Conservation (phyloP, 2,797 vertebrate genomes). For the Liasis olivaceus region DNA sequence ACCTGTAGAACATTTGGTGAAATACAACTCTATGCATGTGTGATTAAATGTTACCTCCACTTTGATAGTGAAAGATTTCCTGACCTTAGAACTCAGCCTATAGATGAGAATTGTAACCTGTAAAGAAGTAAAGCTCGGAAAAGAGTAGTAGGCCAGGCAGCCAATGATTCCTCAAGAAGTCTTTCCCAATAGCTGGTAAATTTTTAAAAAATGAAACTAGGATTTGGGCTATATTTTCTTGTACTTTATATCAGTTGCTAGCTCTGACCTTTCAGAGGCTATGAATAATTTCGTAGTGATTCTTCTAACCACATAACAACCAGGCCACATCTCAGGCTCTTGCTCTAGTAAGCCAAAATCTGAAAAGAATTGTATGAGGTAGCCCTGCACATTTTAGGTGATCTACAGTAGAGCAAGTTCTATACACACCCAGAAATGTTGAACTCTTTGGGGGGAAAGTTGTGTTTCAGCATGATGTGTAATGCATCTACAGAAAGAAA, state of each 20-base stretch:
- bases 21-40: constrained; percentile 13
- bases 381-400: background rate
- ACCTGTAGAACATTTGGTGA: background rate
- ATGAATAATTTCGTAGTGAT: background rate
- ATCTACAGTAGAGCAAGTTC: background rate
- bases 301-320: background rate
- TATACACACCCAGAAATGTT: background rate
- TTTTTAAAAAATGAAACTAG: background rate
- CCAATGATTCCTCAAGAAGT: background rate
- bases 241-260: background rate
- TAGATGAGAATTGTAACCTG: background rate
- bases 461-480: background rate
- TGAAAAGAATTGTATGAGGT: background rate
- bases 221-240: background rate
- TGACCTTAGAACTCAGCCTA: background rate
- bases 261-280: background rate
- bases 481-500: background rate
- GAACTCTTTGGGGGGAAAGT: background rate
- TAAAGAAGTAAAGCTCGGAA: background rate
- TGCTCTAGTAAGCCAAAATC: background rate
- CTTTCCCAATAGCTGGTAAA: background rate
- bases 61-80: background rate
- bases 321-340: background rate
- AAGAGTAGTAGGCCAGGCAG: background rate
- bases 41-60: constrained; percentile 1